Base-by-base conservation (phyloP, 35 echinoderm and acorn worm genomes). In the Strongylocentrotus purpuratus region DNA sequence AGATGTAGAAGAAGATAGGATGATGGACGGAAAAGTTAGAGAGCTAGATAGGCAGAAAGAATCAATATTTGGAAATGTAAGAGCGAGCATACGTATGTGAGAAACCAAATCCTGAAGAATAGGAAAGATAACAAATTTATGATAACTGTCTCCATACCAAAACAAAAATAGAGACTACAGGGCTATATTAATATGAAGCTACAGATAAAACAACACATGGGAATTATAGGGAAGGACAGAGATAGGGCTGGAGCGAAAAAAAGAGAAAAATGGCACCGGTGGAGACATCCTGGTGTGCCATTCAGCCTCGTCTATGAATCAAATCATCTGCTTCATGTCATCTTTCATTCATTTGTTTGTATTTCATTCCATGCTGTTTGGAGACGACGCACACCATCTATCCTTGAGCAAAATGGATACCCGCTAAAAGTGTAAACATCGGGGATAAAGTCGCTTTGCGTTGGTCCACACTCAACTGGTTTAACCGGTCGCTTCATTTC, bases 401-500 rank as follows among this genome's bases (percentile, higher is more conserved):
- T 78, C 65, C 65, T 78, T 78, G 65, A 78, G 65, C 65, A 78
- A 78, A 78, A 78, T 78, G 4, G 65, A 78, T 78, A 78, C 65
- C 7, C 65, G 28, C 65, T n/a, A 78, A 78, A 78, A 78, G 65
- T n/a, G 65, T 78, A 78, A 78, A 78, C 65, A 78, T 28, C 65
- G 4, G 0, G 65, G 65, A 78, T 78, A n/a, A 78, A 78, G 65
- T 78, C 65, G 65, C 65, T 78, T 78, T 78, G 25, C 5, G 20
- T 78, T 25, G 65, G 0, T 25, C 20, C 65, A 78, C 65, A 78
- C 65, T 78, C 65, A n/a, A 78, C 65, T 78, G 65, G 65, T 78
- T 78, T 78, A 28, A n/a, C 22, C 28, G 7, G 15, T 78, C 22
- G 5, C 25, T 28, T 28, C n/a, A 3, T 78, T 28, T 78, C 22